Conservation (phyloP, 2,113 vertebrate species). For the Hemibagrus wyckioides region DNA sequence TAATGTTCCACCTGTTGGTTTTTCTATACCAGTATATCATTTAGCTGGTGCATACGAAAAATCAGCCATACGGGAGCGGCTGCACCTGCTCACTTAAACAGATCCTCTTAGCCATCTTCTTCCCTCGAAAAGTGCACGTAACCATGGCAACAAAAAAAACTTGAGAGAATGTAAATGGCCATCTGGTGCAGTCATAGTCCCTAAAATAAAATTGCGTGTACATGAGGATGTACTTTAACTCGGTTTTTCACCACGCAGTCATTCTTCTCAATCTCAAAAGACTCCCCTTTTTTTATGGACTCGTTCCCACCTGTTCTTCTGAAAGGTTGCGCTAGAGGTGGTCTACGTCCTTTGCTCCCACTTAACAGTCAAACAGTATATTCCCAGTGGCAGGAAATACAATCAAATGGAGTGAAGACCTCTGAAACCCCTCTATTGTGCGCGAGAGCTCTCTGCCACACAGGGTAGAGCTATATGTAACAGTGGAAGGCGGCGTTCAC, state of each 20-base stretch:
- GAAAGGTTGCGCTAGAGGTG: slow-evolving; percentile 42
- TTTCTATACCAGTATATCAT: not conserved
- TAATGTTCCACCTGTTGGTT: not conserved
- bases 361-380: slow-evolving; percentile 52
- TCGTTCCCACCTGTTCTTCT: slow-evolving; percentile 49
- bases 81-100: slow-evolving; percentile 24
- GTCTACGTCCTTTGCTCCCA: slow-evolving; percentile 44
- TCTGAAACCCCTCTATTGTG: slow-evolving; percentile 69
- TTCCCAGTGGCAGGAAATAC: slow-evolving; percentile 66
- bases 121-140: slow-evolving; percentile 37
- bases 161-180: slow-evolving; percentile 1
- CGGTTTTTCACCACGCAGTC: not conserved
- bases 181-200: slow-evolving; percentile 22
- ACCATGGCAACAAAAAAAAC: slow-evolving; percentile 20
- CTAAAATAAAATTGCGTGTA: not conserved
- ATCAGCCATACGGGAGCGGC: not conserved
- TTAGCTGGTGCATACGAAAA: slow-evolving; percentile 6
- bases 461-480: slow-evolving; percentile 61
- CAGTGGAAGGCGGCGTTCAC: slow-evolving; percentile 70
- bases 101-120: not conserved
- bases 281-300: slow-evolving; percentile 49
- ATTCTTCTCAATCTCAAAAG: slow-evolving; percentile 32
- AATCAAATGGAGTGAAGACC: slow-evolving; percentile 71
- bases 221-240: slow-evolving; percentile 18
- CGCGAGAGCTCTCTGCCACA: slow-evolving; percentile 60